A percentile compares a stretch with the other conserved stretches of the same genome.
Conservation (phyloP, 2,797 vertebrate species). For the Eidolon dupreanum region DNA sequence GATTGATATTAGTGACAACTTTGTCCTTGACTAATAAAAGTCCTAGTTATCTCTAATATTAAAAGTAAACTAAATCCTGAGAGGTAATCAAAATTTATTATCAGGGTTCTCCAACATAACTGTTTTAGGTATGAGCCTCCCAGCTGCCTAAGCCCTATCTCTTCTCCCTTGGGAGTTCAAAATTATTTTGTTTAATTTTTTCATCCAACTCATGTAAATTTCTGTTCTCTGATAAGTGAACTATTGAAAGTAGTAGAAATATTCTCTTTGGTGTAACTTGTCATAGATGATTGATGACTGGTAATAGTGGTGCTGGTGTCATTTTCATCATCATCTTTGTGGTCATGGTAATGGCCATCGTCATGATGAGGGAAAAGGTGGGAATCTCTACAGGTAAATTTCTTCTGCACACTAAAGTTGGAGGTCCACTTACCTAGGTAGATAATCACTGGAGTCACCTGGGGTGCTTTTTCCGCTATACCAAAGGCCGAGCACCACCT, state of each 20-base stretch:
- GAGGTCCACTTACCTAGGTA: not conserved
- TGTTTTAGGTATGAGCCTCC: not conserved
- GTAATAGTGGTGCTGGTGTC: not conserved
- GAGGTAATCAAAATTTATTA: not conserved
- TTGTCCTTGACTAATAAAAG: not conserved
- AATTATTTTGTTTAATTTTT: constrained; percentile 36
- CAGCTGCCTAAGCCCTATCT: not conserved
- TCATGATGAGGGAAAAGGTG: not conserved
- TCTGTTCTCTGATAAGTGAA: not conserved
- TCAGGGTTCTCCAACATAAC: not conserved
- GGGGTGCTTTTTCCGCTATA: not conserved
- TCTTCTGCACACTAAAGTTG: not conserved
- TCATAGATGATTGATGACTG: not conserved
- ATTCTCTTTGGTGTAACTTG: not conserved
- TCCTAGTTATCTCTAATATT: not conserved
- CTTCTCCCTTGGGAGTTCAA: not conserved
- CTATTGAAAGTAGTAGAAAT: not conserved
- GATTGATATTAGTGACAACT: not conserved
- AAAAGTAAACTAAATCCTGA: not conserved
- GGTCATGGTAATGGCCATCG: not conserved
- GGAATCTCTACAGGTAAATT: not conserved
- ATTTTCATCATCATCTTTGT: too few species aligned
- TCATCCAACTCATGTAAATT: not conserved
- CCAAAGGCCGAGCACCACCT: not conserved
- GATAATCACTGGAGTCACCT: not conserved